Conservation (phyloP, 2,113 vertebrate genomes). For the Embiotoca jacksoni region DNA sequence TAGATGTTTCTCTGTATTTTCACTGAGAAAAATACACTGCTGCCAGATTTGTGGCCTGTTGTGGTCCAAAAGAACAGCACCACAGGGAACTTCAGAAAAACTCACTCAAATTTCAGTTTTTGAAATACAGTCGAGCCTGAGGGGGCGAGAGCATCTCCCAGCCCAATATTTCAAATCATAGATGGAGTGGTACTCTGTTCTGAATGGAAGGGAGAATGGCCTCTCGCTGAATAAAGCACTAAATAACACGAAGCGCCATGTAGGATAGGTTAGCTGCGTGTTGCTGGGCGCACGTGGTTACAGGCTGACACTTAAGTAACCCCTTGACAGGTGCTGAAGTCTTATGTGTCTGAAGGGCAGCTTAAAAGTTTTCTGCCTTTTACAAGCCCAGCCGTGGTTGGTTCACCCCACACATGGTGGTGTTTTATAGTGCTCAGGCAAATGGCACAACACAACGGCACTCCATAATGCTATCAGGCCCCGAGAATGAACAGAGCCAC, state of each 20-base stretch:
- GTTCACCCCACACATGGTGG: conserved; percentile 70
- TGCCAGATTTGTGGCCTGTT: conserved; percentile 81
- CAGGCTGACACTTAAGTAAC: conserved; percentile 69
- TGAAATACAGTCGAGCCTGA: conserved; percentile 67
- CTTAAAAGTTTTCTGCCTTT: conserved; percentile 70
- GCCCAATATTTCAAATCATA: conserved; percentile 76
- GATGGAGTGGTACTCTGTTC: conserved; percentile 53
- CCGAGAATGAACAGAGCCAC: conserved; percentile 24
- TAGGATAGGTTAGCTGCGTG: conserved; percentile 40
- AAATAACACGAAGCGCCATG: conserved; percentile 43
- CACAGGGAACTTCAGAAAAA: conserved; percentile 79
- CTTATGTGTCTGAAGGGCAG: conserved; percentile 68
- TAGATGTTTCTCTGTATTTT: conserved; percentile 71
- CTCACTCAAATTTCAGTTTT: conserved; percentile 78
- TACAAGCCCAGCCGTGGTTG: conserved; percentile 69
- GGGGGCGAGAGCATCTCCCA: conserved; percentile 67
- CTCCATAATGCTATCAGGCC: conserved; percentile 32
- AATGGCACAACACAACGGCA: conserved; percentile 57
- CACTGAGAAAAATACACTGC: conserved; percentile 56
- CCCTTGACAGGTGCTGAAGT: conserved; percentile 79
- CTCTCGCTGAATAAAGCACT: conserved; percentile 43
- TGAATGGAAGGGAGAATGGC: conserved; percentile 42
- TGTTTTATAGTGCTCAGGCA: conserved; percentile 70
- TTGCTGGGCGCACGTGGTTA: conserved; percentile 60
- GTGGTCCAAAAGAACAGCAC: conserved; percentile 82